Percentiles rank a stretch among this genome's conserved stretches.
phyloP scores from a whole-genome alignment of 2,113 vertebrate genomes.

The Cariama cristata region DNA sequence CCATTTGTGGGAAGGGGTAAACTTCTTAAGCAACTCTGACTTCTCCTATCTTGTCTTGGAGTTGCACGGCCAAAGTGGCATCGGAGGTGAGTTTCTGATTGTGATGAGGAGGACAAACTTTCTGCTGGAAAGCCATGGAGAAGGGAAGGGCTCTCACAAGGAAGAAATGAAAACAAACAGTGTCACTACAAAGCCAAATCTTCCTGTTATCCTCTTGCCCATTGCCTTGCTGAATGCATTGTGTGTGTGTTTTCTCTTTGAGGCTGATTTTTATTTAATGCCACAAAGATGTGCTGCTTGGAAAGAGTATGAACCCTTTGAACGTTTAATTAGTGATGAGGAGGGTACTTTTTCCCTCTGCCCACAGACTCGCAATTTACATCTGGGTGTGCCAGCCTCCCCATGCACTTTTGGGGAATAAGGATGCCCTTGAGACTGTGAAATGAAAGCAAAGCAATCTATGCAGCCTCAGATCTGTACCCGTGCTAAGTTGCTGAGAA shows the following conservation, averaged over 20 bases:
- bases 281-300: background rate
- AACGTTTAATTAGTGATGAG: background rate
- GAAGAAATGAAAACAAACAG: background rate
- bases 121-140: background rate
- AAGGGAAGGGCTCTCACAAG: background rate
- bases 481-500: constrained; percentile 3
- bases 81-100: background rate
- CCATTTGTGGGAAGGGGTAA: background rate
- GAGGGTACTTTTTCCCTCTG: background rate
- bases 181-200: background rate
- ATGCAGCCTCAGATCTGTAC: constrained; percentile 42
- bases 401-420: background rate
- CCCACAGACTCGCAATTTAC: background rate
- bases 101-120: background rate
- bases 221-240: background rate
- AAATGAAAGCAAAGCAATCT: constrained; percentile 40
- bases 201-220: background rate
- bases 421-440: constrained; percentile 1
- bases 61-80: background rate
- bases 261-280: background rate
- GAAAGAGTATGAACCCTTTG: background rate
- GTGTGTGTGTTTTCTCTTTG: background rate
- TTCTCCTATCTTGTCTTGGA: background rate
- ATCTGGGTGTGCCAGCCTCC: constrained; percentile 37
- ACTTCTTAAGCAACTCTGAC: background rate